Base-by-base conservation (phyloP, 2,113 vertebrate species). In the Rhipidura dahli region DNA sequence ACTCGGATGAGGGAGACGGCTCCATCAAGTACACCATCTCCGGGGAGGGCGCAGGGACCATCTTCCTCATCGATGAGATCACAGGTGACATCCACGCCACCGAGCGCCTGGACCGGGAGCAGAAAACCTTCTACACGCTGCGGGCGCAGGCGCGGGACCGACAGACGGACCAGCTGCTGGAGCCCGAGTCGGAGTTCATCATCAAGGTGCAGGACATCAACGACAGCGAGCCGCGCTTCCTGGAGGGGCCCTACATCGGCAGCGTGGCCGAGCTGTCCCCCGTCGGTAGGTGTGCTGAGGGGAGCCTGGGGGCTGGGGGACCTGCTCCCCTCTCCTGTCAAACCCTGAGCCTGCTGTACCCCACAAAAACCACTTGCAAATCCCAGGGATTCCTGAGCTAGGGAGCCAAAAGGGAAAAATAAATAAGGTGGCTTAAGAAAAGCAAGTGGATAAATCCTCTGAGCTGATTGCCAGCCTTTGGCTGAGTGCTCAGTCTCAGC, bases 131-230 rank as follows among this genome's bases (percentile, higher is more conserved):
- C 97, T 99, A 99, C 97, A 99, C 99, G 0, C 97, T 99, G 18
- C 93, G 98, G 56, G 99, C 99, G 6, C 99, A 99, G 97, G 99
- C 99, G 5, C 97, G 98, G 4, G 98, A 99, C 87, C 97, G 98
- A 1, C 98, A 98, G 93, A 99, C 98, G 5, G 97, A 99, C 40
- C 98, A 97, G 77, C 99, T 99, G 16, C 98, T 99, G 82, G 99
- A 99, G 89, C 99, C 99, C 0, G 99, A 99, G 98, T 99, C 99
- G 0, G 99, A 99, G 97, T 99, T 99, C 95, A 98, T 99, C 97
- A 99, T 99, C 98, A 99, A 99, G 95, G 99, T 99, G 89, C 99
- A 99, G 97, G 99, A 99, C 97, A 99, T 99, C 98, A 99, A 99
- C 3, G 99, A 99, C 98, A 99, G 99, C 0, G 99, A 99, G 93